phyloP scores from a whole-genome alignment of 2,797 vertebrate species.

The Distichodus sexfasciatus region DNA sequence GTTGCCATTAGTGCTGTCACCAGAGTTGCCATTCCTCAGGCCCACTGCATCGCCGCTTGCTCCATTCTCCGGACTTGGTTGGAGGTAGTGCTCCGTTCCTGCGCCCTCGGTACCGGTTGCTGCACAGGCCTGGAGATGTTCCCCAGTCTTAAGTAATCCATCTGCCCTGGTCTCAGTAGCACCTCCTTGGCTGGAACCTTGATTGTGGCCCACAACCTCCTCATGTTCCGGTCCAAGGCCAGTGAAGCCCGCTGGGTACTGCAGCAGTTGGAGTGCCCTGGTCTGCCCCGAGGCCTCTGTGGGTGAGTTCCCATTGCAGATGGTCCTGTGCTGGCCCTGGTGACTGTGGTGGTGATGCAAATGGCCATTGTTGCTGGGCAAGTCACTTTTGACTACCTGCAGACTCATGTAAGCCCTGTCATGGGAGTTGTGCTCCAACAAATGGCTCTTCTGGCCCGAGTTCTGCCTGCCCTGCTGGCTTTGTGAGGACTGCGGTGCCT shows the following conservation, averaged over 20 bases:
- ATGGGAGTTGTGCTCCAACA: constrained; percentile 78
- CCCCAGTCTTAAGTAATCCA: constrained; percentile 86
- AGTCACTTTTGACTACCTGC: constrained; percentile 88
- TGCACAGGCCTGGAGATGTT: constrained; percentile 87
- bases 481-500: constrained; percentile 80
- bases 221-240: constrained; percentile 86
- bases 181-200: constrained; percentile 65
- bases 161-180: constrained; percentile 73
- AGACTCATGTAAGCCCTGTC: constrained; percentile 75
- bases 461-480: constrained; percentile 68
- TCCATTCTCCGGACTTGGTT: constrained; percentile 69
- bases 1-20: constrained; percentile 51
- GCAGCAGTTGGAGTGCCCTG: constrained; percentile 89
- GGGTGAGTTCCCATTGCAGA: constrained; percentile 88
- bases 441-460: constrained; percentile 72
- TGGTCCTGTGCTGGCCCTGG: constrained; percentile 80
- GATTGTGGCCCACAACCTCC: constrained; percentile 89
- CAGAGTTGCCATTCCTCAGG: constrained; percentile 73
- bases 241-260: constrained; percentile 92
- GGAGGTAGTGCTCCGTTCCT: constrained; percentile 88
- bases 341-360: constrained; percentile 73
- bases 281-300: constrained; percentile 74
- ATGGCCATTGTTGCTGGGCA: constrained; percentile 70
- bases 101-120: constrained; percentile 72
- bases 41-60: constrained; percentile 58